Percentiles rank a stretch among this genome's conserved stretches.
These are phyloP conservation scores for Panthera tigris DNA, from an alignment of 2,113 vertebrate genomes.

Conservation along the genomic window DNA sequence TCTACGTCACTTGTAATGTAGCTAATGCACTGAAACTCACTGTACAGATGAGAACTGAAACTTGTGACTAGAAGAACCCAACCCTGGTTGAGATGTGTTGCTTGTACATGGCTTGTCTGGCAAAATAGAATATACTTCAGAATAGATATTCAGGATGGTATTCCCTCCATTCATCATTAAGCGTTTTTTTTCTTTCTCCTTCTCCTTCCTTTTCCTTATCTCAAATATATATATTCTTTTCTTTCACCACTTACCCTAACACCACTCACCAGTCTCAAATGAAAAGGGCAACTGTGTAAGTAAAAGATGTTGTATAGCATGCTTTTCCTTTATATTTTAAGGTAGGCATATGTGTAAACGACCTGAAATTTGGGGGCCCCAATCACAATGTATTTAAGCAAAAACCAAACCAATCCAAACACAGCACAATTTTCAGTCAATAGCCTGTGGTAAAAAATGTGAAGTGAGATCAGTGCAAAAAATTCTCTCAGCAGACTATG, in stretches of 20 bases:
- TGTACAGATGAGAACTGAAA: neutral
- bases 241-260: neutral
- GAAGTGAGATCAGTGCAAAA: neutral
- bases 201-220: neutral
- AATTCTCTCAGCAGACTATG: neutral
- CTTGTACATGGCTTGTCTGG: neutral
- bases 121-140: neutral
- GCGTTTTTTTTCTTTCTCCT: neutral
- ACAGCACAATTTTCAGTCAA: neutral
- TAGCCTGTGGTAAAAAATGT: neutral
- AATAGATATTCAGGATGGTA: neutral
- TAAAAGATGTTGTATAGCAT: neutral
- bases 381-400: neutral
- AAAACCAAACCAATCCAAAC: neutral
- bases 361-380: rapidly evolving
- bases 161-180: neutral
- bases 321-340: neutral
- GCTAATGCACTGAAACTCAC: neutral
- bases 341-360: neutral
- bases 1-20: neutral
- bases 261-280: neutral
- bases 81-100: neutral
- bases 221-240: neutral
- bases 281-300: neutral
- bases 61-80: neutral